Evolutionary conservation across 2,797 vertebrate species (phyloP).

Genomic region (Artibeus lituratus): DNA sequence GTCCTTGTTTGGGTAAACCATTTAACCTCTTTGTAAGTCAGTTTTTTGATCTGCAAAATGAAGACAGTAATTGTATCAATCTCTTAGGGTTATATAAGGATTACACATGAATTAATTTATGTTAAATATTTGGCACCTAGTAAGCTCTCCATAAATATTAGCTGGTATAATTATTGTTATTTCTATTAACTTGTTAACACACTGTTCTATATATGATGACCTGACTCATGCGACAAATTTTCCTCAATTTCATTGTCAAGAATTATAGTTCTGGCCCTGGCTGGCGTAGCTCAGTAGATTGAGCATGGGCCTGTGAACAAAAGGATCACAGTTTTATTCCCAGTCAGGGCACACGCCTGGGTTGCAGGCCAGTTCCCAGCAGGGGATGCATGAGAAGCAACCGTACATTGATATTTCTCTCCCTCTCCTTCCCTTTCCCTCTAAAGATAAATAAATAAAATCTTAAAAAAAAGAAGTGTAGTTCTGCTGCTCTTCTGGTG

Average conservation of each 20-base stretch:
- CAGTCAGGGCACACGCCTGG: too few relatives aligned
- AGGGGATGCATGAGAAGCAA: too few relatives aligned
- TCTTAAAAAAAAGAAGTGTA: background rate
- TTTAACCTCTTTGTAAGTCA: background rate
- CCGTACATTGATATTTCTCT: too few relatives aligned
- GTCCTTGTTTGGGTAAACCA: background rate
- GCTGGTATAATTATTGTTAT: background rate
- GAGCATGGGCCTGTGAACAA: too few relatives aligned
- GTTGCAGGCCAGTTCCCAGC: too few relatives aligned
- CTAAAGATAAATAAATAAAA: too few relatives aligned
- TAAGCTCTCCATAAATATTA: background rate
- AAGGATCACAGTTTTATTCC: too few relatives aligned
- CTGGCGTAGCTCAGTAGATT: too few relatives aligned
- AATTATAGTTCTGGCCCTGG: background rate
- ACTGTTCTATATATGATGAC: background rate
- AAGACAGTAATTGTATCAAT: background rate
- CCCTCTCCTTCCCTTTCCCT: too few relatives aligned
- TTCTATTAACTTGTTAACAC: constrained; percentile 6
- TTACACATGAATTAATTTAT: background rate
- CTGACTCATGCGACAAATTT: background rate
- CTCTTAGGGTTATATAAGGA: background rate
- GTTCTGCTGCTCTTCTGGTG: background rate
- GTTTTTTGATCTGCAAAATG: background rate
- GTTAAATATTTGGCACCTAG: background rate
- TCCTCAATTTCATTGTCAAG: background rate